phyloP scores from a whole-genome alignment of 2,113 vertebrate species.

The Phaethon lepturus region DNA sequence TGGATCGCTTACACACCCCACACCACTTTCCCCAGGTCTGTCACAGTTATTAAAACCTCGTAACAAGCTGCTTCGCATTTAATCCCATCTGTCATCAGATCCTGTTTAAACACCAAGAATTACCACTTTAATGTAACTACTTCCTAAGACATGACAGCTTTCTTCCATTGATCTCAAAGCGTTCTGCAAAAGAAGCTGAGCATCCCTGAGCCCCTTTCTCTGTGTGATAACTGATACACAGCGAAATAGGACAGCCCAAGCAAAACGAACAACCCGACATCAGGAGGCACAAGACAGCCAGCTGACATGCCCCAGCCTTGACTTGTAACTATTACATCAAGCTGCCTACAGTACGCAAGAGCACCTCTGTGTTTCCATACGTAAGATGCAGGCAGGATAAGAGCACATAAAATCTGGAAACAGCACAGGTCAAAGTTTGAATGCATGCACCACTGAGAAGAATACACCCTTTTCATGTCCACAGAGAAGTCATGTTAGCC shows the following conservation, averaged over 20 bases:
- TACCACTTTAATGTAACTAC: conserved; percentile 23
- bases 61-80: conserved; percentile 57
- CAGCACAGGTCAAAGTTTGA: neutral
- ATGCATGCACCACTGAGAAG: neutral
- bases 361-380: neutral
- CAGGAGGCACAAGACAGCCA: neutral
- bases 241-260: neutral
- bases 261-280: neutral
- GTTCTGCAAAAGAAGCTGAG: neutral
- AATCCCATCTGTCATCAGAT: conserved; percentile 67
- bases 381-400: neutral
- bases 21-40: conserved; percentile 41
- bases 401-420: neutral
- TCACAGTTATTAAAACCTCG: conserved; percentile 48
- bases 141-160: conserved; percentile 30
- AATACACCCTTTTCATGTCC: neutral
- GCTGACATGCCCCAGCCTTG: neutral
- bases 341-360: neutral
- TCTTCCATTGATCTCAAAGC: neutral
- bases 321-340: neutral
- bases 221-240: neutral
- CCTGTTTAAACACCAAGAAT: conserved; percentile 46
- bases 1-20: conserved; percentile 7
- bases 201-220: neutral
- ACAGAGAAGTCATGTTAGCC: neutral